Evolutionary conservation across 2,888 invertebrate genomes (phyloP), one percentile per base, ranked within the genome.

Genomic region (Carterocephalus palaemon): DNA sequence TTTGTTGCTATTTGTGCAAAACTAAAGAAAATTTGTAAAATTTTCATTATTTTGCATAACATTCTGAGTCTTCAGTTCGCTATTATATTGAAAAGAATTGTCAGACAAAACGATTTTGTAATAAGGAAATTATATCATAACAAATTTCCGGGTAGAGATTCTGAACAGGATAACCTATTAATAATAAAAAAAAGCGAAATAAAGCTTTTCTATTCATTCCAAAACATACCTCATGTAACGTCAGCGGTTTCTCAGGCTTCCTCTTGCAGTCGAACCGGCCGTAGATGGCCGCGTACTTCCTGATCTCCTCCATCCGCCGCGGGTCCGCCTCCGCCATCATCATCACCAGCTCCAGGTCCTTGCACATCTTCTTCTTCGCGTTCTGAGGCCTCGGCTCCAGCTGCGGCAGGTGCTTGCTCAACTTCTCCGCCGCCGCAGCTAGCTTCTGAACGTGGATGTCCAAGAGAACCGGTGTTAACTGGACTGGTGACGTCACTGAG

Each of bases 221-320:
- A n/a, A 16, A 13, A 48, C 67, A 66, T 57, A 93, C 95, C 90
- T 99, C 99, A 75, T 99, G 99, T 41, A 98, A 83, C 4, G 98
- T 98, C 53, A 99, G 88, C 0, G 98, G 98, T 73, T 98, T 98
- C 79, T 98, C 97, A 0, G 97, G 95, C 63, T 96, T 95, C 64
- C 99, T 88, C 78, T 98, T 98, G 68, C 98, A 98, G 74, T 99
- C 99, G 77, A 98, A 98, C 54, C 99, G 90, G 2, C 99, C 98
- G 70, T 99, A 99, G 60, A 99, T 99, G 19, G 98, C 98, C 1
- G 98, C 96, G 77, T 96, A 99, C 79, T 96, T 95, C 66, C 98
- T 89, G 47, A 97, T 96, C 75, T 96, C 95, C 54, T 97, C 97
- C 93, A 98, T 94, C 63, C 97, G 87, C 48, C 93, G 85, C 0